Conservation (phyloP, 2,797 vertebrate genomes). For the Nannoperca obscura region DNA sequence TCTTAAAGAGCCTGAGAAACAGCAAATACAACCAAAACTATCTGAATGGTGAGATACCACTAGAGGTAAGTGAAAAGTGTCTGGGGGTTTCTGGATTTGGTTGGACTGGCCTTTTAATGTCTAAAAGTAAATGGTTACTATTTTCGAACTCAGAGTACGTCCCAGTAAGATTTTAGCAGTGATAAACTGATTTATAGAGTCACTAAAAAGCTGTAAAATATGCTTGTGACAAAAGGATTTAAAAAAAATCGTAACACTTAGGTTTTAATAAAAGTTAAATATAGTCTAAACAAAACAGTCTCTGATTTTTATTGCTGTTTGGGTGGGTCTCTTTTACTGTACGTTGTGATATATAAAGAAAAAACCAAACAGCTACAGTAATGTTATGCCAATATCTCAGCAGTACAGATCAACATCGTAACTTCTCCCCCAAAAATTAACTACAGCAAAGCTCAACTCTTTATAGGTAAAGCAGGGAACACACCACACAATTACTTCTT, state of each 20-base stretch:
- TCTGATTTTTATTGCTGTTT: constrained; percentile 23
- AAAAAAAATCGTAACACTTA: constrained; percentile 1
- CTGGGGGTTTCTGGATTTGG: background rate
- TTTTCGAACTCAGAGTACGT: background rate
- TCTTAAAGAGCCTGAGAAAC: background rate
- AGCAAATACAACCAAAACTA: background rate
- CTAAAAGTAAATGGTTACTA: background rate
- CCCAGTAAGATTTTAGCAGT: background rate
- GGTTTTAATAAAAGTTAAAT: constrained; percentile 32
- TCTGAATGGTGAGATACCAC: background rate
- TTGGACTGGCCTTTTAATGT: background rate
- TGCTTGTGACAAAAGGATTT: constrained; percentile 4
- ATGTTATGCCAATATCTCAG: background rate
- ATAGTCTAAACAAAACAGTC: background rate
- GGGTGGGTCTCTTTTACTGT: constrained; percentile 10
- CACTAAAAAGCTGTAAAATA: constrained; percentile 19
- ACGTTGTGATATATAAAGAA: background rate
- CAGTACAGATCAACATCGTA: constrained; percentile 15
- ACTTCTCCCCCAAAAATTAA: constrained; percentile 23
- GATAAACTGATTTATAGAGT: too few relatives aligned
- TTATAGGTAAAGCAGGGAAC: constrained; percentile 41
- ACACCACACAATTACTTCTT: constrained; percentile 55
- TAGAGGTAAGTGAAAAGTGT: background rate
- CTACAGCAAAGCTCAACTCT: constrained; percentile 15
- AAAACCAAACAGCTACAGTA: background rate